Conservation (phyloP, 2,113 vertebrate species). For the Sylvia atricapilla region DNA sequence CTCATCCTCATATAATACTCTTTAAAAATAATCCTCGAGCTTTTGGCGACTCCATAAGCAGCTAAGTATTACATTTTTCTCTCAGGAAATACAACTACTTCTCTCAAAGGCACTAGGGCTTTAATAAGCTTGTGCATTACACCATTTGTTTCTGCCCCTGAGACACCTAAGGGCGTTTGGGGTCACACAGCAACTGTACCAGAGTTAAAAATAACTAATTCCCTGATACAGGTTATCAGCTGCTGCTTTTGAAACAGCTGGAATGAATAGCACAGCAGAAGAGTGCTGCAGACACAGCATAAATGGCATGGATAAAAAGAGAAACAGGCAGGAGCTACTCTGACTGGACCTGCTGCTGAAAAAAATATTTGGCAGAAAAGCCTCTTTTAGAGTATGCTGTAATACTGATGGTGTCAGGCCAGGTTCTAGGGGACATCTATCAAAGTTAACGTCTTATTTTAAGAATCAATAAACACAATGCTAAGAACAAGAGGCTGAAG, state of each 20-base stretch:
- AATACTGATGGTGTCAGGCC: not conserved
- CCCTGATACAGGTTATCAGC: not conserved
- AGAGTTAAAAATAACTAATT: constrained; percentile 33
- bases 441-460: not conserved
- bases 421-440: not conserved
- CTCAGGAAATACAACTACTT: not conserved
- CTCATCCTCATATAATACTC: not conserved
- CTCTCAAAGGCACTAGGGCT: not conserved
- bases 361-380: not conserved
- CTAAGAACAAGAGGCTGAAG: not conserved
- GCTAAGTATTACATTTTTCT: not conserved
- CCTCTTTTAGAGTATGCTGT: not conserved
- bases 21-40: not conserved
- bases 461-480: not conserved
- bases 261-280: not conserved
- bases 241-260: constrained; percentile 9
- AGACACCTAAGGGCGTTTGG: not conserved
- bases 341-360: not conserved
- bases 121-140: not conserved
- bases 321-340: not conserved
- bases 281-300: not conserved
- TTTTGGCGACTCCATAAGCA: not conserved
- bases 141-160: not conserved
- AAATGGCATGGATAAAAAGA: not conserved
- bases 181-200: not conserved